These are phyloP conservation scores for Laodelphax striatellus DNA, from an alignment of 1,140 invertebrate species.

Conservation along the genomic window DNA sequence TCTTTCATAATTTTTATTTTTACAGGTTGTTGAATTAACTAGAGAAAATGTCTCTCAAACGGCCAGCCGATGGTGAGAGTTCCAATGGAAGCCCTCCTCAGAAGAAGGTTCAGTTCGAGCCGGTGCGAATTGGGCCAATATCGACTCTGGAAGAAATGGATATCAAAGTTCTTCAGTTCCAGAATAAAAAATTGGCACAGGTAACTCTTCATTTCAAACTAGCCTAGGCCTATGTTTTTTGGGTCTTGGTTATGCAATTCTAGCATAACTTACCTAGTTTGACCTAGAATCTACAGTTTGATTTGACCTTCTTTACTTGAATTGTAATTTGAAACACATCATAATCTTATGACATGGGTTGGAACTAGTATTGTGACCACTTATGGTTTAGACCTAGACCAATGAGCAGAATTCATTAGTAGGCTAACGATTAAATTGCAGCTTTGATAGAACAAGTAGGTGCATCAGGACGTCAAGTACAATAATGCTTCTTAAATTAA, in stretches of 20 bases:
- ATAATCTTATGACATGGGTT: no score
- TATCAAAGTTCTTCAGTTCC: slow-evolving; percentile 91
- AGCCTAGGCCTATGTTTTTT: background rate
- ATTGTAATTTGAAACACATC: background rate
- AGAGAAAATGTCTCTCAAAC: slow-evolving; percentile 53
- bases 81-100: slow-evolving; percentile 55
- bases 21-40: no score
- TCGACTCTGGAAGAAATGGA: slow-evolving; percentile 95
- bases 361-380: no score
- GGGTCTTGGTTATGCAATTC: background rate
- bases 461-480: no score
- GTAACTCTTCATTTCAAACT: slow-evolving; percentile 35
- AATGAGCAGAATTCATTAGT: no score
- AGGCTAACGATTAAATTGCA: no score
- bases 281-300: no score
- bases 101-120: slow-evolving; percentile 91
- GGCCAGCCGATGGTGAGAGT: slow-evolving; percentile 46
- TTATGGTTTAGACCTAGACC: no score
- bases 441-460: no score
- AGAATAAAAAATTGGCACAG: slow-evolving; percentile 93
- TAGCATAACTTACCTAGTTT: no score
- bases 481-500: no score
- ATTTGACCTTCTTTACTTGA: background rate
- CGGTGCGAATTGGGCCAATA: slow-evolving; percentile 80
- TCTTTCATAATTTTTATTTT: no score